Conservation (phyloP, 2,113 vertebrate species). For the Dendropsophus ebraccatus region DNA sequence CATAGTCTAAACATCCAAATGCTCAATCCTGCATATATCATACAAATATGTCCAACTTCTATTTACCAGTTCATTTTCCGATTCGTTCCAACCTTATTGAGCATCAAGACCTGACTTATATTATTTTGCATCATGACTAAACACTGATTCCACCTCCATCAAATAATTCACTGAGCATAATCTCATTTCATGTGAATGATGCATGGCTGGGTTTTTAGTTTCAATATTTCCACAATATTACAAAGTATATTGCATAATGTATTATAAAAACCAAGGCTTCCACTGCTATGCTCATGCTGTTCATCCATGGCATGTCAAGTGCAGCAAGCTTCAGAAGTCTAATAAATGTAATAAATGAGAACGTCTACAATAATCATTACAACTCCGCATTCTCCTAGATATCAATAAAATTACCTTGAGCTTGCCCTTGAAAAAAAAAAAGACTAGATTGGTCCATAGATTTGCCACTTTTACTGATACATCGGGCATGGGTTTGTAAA, state of each 20-base stretch:
- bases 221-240: constrained; percentile 3
- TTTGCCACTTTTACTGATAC: background rate
- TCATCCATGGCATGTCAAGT: background rate
- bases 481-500: background rate
- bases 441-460: no score
- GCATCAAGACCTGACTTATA: background rate
- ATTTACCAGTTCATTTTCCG: background rate
- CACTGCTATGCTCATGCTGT: background rate
- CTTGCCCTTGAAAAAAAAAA: no score
- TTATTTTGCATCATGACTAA: constrained; percentile 13
- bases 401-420: background rate
- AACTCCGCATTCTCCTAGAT: background rate
- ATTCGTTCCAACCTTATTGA: background rate
- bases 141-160: constrained; percentile 18
- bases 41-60: background rate
- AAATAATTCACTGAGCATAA: constrained; percentile 9
- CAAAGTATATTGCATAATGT: background rate
- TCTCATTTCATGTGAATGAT: constrained; percentile 21
- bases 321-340: background rate
- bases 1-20: background rate
- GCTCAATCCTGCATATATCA: background rate
- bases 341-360: background rate
- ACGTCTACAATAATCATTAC: background rate
- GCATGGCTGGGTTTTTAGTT: constrained; percentile 6
- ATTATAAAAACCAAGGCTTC: background rate